phyloP scores from a whole-genome alignment of 2,113 vertebrate genomes.

The Ctenomys sociabilis region DNA sequence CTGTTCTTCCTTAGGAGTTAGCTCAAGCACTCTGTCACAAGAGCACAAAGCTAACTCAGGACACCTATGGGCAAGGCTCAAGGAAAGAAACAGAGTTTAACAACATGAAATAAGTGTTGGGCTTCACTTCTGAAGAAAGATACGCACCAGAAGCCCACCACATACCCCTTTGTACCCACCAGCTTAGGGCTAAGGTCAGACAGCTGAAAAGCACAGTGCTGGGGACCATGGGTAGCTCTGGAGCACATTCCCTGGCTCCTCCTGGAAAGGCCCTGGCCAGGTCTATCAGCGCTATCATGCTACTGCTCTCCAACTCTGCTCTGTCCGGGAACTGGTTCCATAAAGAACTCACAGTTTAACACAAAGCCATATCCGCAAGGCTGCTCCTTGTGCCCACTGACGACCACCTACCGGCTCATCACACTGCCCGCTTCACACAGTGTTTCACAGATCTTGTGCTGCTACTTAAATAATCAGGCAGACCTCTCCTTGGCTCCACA shows the following conservation, averaged over 20 bases:
- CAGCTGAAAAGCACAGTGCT: not conserved
- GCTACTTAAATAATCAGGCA: not conserved
- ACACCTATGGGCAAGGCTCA: not conserved
- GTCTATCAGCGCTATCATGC: fast-evolving
- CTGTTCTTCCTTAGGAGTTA: not conserved
- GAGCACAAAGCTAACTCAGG: not conserved
- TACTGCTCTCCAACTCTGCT: not conserved
- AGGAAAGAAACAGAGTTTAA: not conserved
- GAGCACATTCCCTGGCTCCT: too few species aligned
- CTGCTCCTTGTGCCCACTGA: not conserved
- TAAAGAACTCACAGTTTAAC: not conserved
- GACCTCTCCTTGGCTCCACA: not conserved
- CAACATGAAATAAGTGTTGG: too few species aligned
- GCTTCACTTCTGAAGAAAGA: not conserved
- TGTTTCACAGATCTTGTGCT: not conserved
- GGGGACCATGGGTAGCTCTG: not conserved
- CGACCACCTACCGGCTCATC: not conserved
- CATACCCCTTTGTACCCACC: not conserved
- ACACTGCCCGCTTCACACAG: not conserved
- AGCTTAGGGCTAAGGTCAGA: too few species aligned
- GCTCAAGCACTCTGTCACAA: not conserved
- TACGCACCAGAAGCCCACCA: fast-evolving
- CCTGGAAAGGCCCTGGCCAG: not conserved
- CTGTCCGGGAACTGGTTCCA: not conserved
- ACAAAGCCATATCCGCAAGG: not conserved